phyloP scores from a whole-genome alignment of 2,113 vertebrate genomes.

The Martes martes region DNA sequence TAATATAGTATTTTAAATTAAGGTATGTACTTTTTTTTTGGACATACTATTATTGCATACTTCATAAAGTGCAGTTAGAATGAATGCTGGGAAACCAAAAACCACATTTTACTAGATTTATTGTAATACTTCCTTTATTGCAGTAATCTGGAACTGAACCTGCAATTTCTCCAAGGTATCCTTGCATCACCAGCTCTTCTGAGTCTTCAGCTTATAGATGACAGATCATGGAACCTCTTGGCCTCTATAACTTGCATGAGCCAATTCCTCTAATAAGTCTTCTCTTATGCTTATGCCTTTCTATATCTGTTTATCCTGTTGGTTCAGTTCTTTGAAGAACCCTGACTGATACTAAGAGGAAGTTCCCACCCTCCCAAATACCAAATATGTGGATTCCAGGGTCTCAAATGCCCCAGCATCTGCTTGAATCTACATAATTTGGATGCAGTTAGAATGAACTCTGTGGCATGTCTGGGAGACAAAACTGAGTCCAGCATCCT shows the following conservation, averaged over 20 bases:
- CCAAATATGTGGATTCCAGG: background rate
- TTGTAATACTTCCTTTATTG: background rate
- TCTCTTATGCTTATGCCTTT: background rate
- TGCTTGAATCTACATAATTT: background rate
- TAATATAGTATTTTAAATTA: background rate
- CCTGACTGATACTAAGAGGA: background rate
- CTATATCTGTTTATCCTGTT: background rate
- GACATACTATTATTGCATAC: background rate
- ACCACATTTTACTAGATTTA: background rate
- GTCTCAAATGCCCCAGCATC: background rate
- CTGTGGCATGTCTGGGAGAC: background rate
- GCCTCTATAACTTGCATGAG: too few relatives aligned
- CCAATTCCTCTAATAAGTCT: background rate
- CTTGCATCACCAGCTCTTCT: background rate
- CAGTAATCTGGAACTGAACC: background rate
- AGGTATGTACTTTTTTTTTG: background rate
- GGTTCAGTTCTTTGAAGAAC: background rate
- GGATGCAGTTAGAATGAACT: background rate
- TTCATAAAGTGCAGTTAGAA: background rate
- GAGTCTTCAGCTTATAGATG: background rate
- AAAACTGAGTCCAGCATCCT: rapidly evolving
- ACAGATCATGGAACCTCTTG: background rate
- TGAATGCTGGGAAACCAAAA: background rate
- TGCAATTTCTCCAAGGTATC: background rate
- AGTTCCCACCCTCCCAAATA: too few relatives aligned